These are phyloP conservation scores for Naja naja DNA, from an alignment of 2,113 vertebrate species.

Conservation along the genomic window DNA sequence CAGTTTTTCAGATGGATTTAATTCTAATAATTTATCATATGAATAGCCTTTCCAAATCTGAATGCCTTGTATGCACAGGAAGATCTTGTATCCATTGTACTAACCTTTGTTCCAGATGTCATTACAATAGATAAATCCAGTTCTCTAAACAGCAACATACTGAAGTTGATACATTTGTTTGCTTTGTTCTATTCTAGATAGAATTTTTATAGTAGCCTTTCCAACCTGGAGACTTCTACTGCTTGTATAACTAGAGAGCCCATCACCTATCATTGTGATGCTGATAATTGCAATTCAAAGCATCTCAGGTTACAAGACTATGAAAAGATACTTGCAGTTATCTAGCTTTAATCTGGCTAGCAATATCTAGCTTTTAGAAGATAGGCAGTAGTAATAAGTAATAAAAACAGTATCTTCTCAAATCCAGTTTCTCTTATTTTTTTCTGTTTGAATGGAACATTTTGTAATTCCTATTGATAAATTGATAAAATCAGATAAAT, in stretches of 20 bases:
- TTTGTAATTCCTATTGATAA: not conserved
- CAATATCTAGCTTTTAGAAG: not conserved
- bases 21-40: conserved; percentile 6
- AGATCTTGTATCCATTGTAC: conserved; percentile 30
- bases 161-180: conserved; percentile 5
- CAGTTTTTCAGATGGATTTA: conserved; percentile 21
- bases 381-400: conserved; percentile 5
- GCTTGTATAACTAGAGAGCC: not conserved
- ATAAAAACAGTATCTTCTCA: not conserved
- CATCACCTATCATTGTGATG: not conserved
- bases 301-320: not conserved
- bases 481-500: not conserved
- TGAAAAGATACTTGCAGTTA: not conserved
- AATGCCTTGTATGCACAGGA: not conserved
- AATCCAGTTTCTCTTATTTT: not conserved
- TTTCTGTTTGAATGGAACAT: not conserved
- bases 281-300: not conserved
- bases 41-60: conserved; percentile 33
- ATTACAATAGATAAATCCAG: conserved; percentile 39
- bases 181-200: not conserved
- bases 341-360: not conserved
- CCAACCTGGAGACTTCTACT: not conserved
- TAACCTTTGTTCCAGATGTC: conserved; percentile 22
- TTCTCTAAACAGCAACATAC: not conserved
- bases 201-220: not conserved